Evolutionary conservation across 1,140 invertebrate species (phyloP).

Genomic region (Dinothrombium tinctorium): DNA sequence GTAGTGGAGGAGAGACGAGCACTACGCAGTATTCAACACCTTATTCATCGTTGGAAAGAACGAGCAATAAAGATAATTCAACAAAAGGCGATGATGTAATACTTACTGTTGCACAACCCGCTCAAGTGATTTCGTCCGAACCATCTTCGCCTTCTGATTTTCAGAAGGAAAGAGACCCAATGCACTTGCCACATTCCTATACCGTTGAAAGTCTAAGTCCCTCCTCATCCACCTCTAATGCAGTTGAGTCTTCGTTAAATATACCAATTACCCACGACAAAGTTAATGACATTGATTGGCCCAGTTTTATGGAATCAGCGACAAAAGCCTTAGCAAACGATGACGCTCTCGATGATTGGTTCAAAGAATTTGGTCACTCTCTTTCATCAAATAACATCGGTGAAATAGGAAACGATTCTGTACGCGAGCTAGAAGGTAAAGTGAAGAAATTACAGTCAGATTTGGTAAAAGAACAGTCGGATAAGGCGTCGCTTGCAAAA

Average conservation of each 20-base stretch:
- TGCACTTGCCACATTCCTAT: background rate
- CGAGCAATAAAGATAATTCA: constrained; percentile 7
- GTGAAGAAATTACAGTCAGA: constrained; percentile 19
- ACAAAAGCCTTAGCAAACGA: constrained; percentile 35
- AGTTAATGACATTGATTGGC: constrained; percentile 38
- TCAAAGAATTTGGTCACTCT: constrained; percentile 1
- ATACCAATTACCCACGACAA: background rate
- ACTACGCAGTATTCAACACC: constrained; percentile 13
- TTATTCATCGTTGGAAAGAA: constrained; percentile 13
- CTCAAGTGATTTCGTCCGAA: constrained; percentile 39
- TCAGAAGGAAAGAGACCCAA: background rate
- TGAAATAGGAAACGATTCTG: background rate
- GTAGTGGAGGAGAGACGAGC: background rate
- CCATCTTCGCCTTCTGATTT: constrained; percentile 30
- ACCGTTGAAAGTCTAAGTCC: background rate
- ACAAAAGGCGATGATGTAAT: constrained; percentile 29
- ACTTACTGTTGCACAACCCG: constrained; percentile 40
- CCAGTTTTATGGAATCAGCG: constrained; percentile 45
- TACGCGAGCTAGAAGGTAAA: constrained; percentile 20
- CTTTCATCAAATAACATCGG: background rate
- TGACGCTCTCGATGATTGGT: constrained; percentile 3
- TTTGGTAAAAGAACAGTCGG: constrained; percentile 19
- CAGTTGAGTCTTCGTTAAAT: background rate
- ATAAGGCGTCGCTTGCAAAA: constrained; percentile 5
- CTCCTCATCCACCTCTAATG: background rate